A percentile compares a stretch with the other conserved stretches of the same genome.
Conservation (phyloP, 2,797 vertebrate genomes). For the Myotis findleyi region DNA sequence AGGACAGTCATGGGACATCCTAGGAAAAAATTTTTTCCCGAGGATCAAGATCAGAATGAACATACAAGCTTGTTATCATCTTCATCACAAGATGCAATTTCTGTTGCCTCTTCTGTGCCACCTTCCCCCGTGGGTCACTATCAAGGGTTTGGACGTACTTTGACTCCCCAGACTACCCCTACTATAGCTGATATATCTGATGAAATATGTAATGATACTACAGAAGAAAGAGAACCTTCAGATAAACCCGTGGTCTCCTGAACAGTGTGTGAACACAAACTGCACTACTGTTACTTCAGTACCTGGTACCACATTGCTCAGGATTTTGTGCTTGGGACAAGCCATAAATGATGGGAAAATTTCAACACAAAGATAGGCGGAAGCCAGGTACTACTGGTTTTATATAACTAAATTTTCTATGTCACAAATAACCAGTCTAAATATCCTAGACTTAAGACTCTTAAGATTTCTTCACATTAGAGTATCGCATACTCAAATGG, state of each 20-base stretch:
- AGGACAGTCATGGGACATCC: conserved; percentile 97
- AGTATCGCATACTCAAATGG: conserved; percentile 47
- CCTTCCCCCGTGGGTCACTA: conserved; percentile 94
- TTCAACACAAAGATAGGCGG: conserved; percentile 38
- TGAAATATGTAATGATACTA: conserved; percentile 86
- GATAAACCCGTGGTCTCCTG: conserved; percentile 83
- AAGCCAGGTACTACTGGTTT: conserved; percentile 63
- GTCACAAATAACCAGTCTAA: conserved; percentile 64
- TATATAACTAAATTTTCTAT: conserved; percentile 67
- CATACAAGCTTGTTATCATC: conserved; percentile 95
- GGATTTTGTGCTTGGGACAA: conserved; percentile 60
- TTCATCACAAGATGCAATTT: conserved; percentile 92
- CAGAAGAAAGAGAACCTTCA: conserved; percentile 81
- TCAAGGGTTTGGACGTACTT: conserved; percentile 94
- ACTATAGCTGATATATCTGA: conserved; percentile 84
- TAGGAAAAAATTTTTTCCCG: conserved; percentile 93
- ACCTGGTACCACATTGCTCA: not conserved
- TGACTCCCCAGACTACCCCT: conserved; percentile 91
- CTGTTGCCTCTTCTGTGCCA: conserved; percentile 91
- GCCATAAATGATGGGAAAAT: conserved; percentile 45
- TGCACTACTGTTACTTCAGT: not conserved
- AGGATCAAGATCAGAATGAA: conserved; percentile 93
- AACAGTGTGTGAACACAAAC: conserved; percentile 44
- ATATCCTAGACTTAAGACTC: conserved; percentile 71
- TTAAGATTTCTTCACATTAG: conserved; percentile 66